Base-by-base conservation (phyloP, 2,113 vertebrate species). In the Pseudorectes ferrugineus region DNA sequence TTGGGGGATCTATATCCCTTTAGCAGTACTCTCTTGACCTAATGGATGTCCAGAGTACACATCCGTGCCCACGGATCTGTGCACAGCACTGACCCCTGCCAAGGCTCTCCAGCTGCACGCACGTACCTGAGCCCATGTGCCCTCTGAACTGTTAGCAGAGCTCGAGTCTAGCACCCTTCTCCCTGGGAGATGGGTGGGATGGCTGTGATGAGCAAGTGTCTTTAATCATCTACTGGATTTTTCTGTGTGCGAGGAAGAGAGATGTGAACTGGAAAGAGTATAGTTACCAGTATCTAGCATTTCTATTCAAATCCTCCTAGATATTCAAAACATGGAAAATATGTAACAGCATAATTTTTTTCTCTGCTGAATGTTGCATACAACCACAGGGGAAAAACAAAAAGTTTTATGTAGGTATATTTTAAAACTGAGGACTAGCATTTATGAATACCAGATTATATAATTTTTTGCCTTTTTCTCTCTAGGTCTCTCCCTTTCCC, bases 51-150 rank as follows among this genome's bases (percentile, higher is more conserved):
- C 42, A 40, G 59, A 43, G 18, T 8, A 9, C 28, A 4, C 0
- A 0, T 54, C 38, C 0, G 0, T 80, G 40, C 21, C 16, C 15
- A 25, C 0, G 0, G 21, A 19, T 45, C 14, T 13, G 14, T 25
- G n/a, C 26, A 8, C 62, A 54, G 52, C 1, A 1, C 40, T 59
- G 33, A 65, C 22, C 10, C 13, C 29, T 58, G 31, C 55, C 19
- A 28, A 8, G 48, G 57, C 38, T 73, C 22, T 48, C 10, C 3
- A 3, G 25, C 43, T 59, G 14, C 26, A 11, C 0, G 1, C 29
- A 25, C 0, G 0, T 36, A 33, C n/a, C 33, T 0, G 2, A 33
- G 40, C 54, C 26, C 8, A 2, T 1, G 1, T 63, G 52, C 24
- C 33, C 40, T 62, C 1, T 12, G 40, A 76, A 42, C 36, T 3